phyloP scores from a whole-genome alignment of 2,888 invertebrate genomes.

The Protophormia terraenovae region DNA sequence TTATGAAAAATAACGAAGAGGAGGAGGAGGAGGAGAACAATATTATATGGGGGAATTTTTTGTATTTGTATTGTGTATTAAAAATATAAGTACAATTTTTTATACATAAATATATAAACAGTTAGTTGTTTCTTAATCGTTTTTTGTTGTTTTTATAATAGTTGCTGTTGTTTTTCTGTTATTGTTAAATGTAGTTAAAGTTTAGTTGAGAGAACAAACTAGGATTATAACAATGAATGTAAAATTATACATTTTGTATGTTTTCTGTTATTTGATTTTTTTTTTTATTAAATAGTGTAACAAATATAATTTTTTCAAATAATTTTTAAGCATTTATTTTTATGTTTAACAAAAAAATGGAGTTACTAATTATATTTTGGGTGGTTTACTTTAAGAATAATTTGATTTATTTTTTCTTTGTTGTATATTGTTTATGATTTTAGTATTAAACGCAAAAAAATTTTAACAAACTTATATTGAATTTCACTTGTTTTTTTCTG shows the following conservation, averaged over 20 bases:
- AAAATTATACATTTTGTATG: slow-evolving; percentile 41
- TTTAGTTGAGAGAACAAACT: slow-evolving; percentile 28
- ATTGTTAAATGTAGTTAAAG: neutral
- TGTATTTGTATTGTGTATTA: slow-evolving; percentile 15
- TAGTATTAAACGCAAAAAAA: slow-evolving; percentile 32
- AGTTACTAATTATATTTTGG: too few relatives aligned
- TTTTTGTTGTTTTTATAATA: neutral
- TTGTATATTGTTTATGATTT: slow-evolving; percentile 12
- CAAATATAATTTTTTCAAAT: slow-evolving; percentile 35
- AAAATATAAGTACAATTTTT: slow-evolving; percentile 62
- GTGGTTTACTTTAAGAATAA: neutral
- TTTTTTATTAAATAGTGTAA: slow-evolving; percentile 20
- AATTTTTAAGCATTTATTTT: slow-evolving; percentile 11
- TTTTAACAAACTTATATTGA: slow-evolving; percentile 55
- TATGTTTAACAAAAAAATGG: slow-evolving; percentile 6
- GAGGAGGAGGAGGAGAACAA: neutral
- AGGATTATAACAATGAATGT: slow-evolving; percentile 48
- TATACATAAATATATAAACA: slow-evolving; percentile 58
- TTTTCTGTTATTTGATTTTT: slow-evolving; percentile 7
- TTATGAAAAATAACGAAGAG: neutral
- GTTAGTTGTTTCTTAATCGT: slow-evolving; percentile 6
- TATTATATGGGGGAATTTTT: neutral
- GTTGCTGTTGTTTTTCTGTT: slow-evolving; percentile 1
- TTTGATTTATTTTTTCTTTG: neutral
- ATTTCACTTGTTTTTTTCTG: slow-evolving; percentile 27